These are phyloP conservation scores for Gavialis gangeticus DNA, from an alignment of 2,113 vertebrate genomes.

Conservation along the genomic window DNA sequence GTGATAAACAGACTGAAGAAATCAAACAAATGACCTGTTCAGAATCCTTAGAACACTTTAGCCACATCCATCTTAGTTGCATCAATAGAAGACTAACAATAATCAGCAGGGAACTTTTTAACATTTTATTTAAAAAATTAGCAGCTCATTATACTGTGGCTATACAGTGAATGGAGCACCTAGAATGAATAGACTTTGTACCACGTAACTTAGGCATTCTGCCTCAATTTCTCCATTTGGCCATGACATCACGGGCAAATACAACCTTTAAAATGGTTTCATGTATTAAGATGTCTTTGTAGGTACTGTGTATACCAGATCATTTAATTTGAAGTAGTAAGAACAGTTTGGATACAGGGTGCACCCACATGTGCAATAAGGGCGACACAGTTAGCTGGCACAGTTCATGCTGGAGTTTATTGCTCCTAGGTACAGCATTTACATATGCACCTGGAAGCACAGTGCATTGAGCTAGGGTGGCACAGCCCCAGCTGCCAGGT, in stretches of 20 bases:
- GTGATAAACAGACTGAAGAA: background rate
- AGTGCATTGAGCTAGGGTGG: too few relatives aligned
- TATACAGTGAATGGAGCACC: background rate
- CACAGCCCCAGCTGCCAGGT: too few relatives aligned
- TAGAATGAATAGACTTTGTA: background rate
- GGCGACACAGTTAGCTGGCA: too few relatives aligned
- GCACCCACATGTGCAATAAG: too few relatives aligned
- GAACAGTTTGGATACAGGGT: background rate
- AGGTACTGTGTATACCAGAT: background rate
- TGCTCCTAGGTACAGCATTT: too few relatives aligned
- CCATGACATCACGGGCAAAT: too few relatives aligned
- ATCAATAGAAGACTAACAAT: background rate
- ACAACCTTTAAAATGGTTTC: too few relatives aligned
- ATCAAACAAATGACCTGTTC: background rate
- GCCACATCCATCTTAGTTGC: background rate
- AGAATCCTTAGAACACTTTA: background rate
- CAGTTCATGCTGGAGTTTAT: too few relatives aligned
- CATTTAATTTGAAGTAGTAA: background rate
- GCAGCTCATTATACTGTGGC: background rate
- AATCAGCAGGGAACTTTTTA: background rate
- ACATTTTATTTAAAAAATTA: background rate
- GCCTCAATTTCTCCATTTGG: too few relatives aligned
- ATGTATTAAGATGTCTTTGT: background rate
- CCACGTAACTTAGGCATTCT: background rate
- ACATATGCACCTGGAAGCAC: too few relatives aligned